phyloP scores from a whole-genome alignment of 2,113 vertebrate species.

The Pterophyllum scalare region DNA sequence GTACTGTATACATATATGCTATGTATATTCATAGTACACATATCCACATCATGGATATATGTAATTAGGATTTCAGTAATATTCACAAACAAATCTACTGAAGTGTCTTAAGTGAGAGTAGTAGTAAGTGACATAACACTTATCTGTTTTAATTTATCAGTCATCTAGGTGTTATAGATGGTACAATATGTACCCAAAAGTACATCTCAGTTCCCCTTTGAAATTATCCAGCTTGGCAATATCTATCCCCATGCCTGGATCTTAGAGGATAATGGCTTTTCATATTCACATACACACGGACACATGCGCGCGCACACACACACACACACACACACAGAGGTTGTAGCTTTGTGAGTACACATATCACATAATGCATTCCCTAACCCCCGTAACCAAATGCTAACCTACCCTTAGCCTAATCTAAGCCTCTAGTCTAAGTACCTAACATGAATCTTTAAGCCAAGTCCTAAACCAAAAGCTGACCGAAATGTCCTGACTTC shows the following conservation, averaged over 20 bases:
- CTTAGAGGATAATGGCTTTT: background rate
- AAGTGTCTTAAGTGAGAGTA: background rate
- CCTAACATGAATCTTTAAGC: background rate
- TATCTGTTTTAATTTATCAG: background rate
- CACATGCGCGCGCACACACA: background rate
- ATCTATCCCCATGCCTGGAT: background rate
- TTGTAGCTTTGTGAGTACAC: too few species aligned
- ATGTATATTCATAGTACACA: background rate
- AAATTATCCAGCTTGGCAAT: background rate
- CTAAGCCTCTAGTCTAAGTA: rapidly evolving
- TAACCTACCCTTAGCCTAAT: background rate
- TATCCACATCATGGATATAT: background rate
- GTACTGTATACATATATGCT: too few species aligned
- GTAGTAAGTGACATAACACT: background rate
- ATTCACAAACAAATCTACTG: background rate
- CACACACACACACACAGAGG: background rate
- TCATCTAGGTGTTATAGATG: background rate
- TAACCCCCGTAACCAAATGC: background rate
- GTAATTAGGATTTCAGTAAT: background rate
- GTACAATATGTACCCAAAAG: background rate
- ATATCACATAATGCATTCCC: background rate
- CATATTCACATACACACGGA: background rate
- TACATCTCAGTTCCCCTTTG: background rate
- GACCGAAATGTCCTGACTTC: background rate
- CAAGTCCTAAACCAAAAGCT: background rate